Evolutionary conservation across 2,888 invertebrate species (phyloP).

Genomic region (Brachyopa scutellaris): DNA sequence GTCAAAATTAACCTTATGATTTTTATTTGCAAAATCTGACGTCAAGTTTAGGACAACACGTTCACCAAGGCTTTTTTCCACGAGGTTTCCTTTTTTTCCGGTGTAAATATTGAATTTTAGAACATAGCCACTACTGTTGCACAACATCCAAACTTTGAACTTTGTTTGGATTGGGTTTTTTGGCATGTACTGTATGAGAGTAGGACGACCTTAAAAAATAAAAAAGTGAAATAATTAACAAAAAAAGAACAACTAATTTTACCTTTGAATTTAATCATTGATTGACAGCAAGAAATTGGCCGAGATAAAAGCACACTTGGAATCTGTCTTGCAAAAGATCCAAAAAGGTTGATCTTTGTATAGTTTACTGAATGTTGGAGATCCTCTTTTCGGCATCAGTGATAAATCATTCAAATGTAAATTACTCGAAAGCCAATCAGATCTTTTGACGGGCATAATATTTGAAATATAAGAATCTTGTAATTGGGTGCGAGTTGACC

Average conservation of each 20-base stretch:
- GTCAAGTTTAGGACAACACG: constrained; percentile 20
- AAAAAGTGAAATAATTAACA: constrained; percentile 13
- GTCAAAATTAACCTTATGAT: constrained; percentile 21
- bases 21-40: constrained; percentile 11
- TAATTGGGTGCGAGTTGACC: constrained; percentile 18
- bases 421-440: constrained; percentile 11
- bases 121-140: constrained; percentile 22
- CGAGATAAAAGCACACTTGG: constrained; percentile 11
- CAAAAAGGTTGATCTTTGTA: constrained; percentile 9
- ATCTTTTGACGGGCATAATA: constrained; percentile 8
- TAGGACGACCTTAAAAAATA: constrained; percentile 11
- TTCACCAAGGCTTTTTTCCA: constrained; percentile 16
- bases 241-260: background rate
- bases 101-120: constrained; percentile 20
- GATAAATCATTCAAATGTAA: background rate
- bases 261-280: constrained; percentile 28
- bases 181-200: constrained; percentile 15
- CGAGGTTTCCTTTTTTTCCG: constrained; percentile 11
- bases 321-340: constrained; percentile 5
- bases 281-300: constrained; percentile 19
- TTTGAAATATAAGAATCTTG: constrained; percentile 9
- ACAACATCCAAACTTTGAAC: constrained; percentile 28
- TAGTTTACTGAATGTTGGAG: too few species aligned
- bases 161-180: constrained; percentile 20
- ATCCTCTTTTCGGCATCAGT: constrained; percentile 9